Base-by-base conservation (phyloP, 2,113 vertebrate genomes). In the Oryzias woworae region DNA sequence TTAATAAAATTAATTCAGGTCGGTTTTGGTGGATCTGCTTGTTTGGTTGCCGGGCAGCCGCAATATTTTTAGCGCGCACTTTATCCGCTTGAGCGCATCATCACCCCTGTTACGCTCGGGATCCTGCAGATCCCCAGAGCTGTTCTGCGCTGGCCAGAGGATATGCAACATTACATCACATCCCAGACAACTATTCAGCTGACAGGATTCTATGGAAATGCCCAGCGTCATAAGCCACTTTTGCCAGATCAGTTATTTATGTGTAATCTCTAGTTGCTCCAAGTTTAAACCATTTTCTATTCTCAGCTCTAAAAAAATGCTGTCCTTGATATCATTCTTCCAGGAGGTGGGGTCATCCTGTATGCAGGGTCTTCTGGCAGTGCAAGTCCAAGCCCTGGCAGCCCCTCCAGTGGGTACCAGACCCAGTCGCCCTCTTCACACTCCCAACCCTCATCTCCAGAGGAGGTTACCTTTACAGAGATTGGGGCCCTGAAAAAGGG, bases 321-420 rank as follows among this genome's bases (percentile, higher is more conserved):
- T 54, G 53, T 66, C 8, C 12, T 51, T 55, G 13, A 15, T 69
- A 51, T 14, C 66, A 55, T 76, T 22, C 51, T 23, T 65, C 24
- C 74, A 89, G 90, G 77, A 55, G 77, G 89, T 26, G 89, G 87
- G 54, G 91, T 93, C 61, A 93, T 93, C 73, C 81, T 93, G 54
- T 93, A 92, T 22, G 92, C 91, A 24, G 87, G 92, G 14, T 90
- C 88, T 47, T 85, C 82, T 20, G 89, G 89, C 71, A 92, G 90
- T 43, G 24, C 85, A 61, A 92, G 92, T 48, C 92, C 91, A 51
- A 91, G 89, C 60, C 91, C 92, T 0, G 90, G 91, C 43, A 93
- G 92, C 79, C 92, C 92, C 2, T 93, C 92, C 53, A 93, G 92
- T 4, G 92, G 92, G 20, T 93, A 93, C 78, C 92, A 92, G 78